A percentile compares a stretch with the other conserved stretches of the same genome.
These are phyloP conservation scores for Saimiri boliviensis DNA, from an alignment of 2,113 vertebrate genomes.

Conservation along the genomic window DNA sequence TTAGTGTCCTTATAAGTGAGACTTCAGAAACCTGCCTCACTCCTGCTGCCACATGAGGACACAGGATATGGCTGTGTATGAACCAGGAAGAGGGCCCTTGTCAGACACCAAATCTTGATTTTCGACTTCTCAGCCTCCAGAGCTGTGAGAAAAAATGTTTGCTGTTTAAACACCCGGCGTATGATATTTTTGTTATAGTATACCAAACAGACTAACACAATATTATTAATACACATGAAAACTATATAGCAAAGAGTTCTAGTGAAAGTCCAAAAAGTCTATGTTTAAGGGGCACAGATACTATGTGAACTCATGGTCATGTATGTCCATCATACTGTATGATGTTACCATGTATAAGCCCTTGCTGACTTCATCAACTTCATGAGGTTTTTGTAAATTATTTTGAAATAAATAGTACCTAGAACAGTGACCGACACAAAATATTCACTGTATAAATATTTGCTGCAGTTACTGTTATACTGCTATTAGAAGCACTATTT, in stretches of 20 bases:
- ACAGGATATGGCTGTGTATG: not conserved
- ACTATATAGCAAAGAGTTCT: not conserved
- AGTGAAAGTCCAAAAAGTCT: not conserved
- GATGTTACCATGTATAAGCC: not conserved
- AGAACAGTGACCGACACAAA: not conserved
- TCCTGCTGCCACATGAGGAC: not conserved
- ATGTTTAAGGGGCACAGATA: not conserved
- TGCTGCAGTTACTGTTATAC: not conserved
- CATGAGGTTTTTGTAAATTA: not conserved
- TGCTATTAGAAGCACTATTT: not conserved
- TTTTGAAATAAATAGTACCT: not conserved
- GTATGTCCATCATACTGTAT: fast-evolving
- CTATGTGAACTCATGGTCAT: not conserved
- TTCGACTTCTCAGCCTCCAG: not conserved
- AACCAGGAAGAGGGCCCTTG: not conserved
- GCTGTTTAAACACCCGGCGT: not conserved
- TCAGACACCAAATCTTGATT: not conserved
- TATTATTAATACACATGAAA: not conserved
- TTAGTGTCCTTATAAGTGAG: not conserved
- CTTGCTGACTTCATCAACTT: not conserved
- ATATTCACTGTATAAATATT: not conserved
- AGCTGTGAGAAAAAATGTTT: not conserved
- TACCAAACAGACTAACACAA: not conserved
- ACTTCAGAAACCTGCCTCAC: not conserved
- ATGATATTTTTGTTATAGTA: not conserved